Percentiles rank a stretch among this genome's conserved stretches.
These are phyloP conservation scores for Sycophila texana DNA, from an alignment of 2,888 invertebrate genomes.

Conservation along the genomic window DNA sequence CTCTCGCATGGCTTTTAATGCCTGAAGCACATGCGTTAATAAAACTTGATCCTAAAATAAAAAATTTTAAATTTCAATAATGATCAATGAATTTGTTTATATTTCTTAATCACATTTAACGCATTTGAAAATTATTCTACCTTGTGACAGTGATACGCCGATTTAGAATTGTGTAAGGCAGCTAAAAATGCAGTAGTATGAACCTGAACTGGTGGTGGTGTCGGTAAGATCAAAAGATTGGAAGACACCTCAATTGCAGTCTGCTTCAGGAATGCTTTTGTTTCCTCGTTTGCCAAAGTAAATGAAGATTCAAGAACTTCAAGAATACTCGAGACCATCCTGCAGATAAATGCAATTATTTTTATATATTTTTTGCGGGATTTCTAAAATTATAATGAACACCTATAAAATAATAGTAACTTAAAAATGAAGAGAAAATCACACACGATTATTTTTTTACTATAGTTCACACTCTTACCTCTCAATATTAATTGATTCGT, in stretches of 20 bases:
- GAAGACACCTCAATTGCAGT: constrained; percentile 83
- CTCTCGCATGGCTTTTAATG: constrained; percentile 81
- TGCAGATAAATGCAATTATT: constrained; percentile 67
- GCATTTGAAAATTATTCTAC: constrained; percentile 72
- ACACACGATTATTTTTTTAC: constrained; percentile 30
- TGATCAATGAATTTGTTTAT: not conserved
- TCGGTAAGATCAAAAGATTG: constrained; percentile 82
- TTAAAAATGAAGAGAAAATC: constrained; percentile 17
- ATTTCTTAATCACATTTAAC: constrained; percentile 1
- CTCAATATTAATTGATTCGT: constrained; percentile 71
- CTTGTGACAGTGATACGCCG: constrained; percentile 91
- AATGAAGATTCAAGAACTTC: constrained; percentile 87
- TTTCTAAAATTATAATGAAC: not conserved
- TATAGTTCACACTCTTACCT: constrained; percentile 67
- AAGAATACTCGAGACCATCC: constrained; percentile 82
- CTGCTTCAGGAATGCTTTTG: constrained; percentile 76
- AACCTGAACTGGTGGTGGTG: constrained; percentile 84
- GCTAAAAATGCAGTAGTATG: constrained; percentile 90
- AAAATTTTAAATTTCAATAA: constrained; percentile 63
- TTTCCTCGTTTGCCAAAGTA: constrained; percentile 78
- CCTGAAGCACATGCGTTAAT: constrained; percentile 84
- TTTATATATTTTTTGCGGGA: too few species aligned
- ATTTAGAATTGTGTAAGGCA: constrained; percentile 85
- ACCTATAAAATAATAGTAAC: constrained; percentile 5
- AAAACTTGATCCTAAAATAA: constrained; percentile 86